Percentiles rank a stretch among this genome's conserved stretches.
Evolutionary conservation across 2,888 invertebrate genomes (phyloP).

Genomic region (Lobophora halterata): DNA sequence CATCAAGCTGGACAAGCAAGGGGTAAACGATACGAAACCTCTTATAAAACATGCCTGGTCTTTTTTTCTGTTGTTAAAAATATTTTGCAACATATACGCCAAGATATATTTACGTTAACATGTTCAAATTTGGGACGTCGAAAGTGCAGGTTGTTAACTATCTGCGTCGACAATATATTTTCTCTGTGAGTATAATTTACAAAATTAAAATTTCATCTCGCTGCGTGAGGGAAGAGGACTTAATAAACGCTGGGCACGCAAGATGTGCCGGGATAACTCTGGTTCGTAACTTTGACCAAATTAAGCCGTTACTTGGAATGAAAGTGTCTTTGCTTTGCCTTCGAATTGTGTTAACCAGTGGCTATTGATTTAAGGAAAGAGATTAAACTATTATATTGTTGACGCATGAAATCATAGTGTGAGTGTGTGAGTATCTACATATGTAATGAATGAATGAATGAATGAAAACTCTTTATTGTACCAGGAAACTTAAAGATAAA

Average conservation of each 20-base stretch:
- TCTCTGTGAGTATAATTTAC: conserved; percentile 47
- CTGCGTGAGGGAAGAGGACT: conserved; percentile 35
- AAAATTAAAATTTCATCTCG: conserved; percentile 49
- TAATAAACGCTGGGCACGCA: conserved; percentile 52
- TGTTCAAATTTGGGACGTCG: conserved; percentile 45
- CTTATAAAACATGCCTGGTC: conserved; percentile 11
- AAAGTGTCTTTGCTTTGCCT: conserved; percentile 24
- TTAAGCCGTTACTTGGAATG: too few relatives aligned
- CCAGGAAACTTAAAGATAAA: too few relatives aligned
- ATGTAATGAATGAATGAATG: too few relatives aligned
- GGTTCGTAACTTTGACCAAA: conserved; percentile 16
- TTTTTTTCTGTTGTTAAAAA: too few relatives aligned
- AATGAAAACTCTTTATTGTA: too few relatives aligned
- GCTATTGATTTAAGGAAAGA: too few relatives aligned
- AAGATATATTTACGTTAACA: conserved; percentile 39
- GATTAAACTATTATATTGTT: too few relatives aligned
- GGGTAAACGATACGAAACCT: conserved; percentile 9
- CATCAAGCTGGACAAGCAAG: conserved; percentile 15
- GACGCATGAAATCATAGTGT: too few relatives aligned
- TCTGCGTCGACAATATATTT: conserved; percentile 50
- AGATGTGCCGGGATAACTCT: conserved; percentile 27
- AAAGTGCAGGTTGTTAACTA: conserved; percentile 49
- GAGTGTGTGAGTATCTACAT: too few relatives aligned
- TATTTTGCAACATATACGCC: conserved; percentile 40
- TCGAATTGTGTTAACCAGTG: too few relatives aligned